phyloP scores from a whole-genome alignment of 2,113 vertebrate species.

The Gobio gobio region DNA sequence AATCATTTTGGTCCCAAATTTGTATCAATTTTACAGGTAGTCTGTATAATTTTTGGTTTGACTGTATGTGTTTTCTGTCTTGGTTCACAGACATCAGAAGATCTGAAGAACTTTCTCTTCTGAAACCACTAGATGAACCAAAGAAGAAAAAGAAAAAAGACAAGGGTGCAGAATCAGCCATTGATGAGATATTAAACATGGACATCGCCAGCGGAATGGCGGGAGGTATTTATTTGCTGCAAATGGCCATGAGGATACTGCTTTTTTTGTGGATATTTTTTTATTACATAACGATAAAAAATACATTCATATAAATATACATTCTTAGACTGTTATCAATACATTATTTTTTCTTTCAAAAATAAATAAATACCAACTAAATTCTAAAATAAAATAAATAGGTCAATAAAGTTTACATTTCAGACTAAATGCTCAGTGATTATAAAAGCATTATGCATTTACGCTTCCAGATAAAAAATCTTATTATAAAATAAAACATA shows the following conservation, averaged over 20 bases:
- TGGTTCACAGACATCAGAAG: slow-evolving; percentile 85
- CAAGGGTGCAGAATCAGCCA: slow-evolving; percentile 76
- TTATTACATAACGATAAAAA: background rate
- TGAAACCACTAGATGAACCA: slow-evolving; percentile 82
- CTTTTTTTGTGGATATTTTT: background rate
- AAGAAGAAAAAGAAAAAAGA: slow-evolving; percentile 97
- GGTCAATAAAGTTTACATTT: no score
- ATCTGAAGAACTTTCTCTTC: slow-evolving; percentile 91
- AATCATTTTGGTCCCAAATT: no score
- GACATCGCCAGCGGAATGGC: slow-evolving; percentile 57
- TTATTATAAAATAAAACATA: no score
- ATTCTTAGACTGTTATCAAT: background rate
- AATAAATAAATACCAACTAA: no score
- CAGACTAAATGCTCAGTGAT: no score
- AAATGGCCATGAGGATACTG: no score
- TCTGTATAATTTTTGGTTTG: no score
- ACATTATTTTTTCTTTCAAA: background rate
- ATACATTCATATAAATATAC: background rate
- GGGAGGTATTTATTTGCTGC: background rate
- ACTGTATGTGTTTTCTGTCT: background rate
- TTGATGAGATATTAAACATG: slow-evolving; percentile 87
- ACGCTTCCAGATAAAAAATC: no score
- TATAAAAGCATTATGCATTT: no score
- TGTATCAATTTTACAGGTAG: no score
- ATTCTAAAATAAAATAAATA: no score